Evolutionary conservation across 2,113 vertebrate species (phyloP), one percentile per base, ranked within the genome.

Genomic region (Gadus macrocephalus): DNA sequence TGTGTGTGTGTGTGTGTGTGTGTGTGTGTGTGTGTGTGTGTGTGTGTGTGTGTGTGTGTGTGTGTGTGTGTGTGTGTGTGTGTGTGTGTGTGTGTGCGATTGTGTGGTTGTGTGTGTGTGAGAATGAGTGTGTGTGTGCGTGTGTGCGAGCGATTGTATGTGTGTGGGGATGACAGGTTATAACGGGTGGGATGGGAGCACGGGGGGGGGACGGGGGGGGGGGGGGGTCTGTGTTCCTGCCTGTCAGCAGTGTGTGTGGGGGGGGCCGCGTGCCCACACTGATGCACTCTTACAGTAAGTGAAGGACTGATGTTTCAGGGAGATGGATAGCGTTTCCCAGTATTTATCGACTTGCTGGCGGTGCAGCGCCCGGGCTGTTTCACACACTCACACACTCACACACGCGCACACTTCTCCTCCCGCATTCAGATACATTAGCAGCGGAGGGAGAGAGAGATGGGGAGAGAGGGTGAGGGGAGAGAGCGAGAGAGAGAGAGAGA

Each of bases 231-330:
- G 82, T 85, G 84, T 89, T 82, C 83, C 87, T 83, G 77, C 73
- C 67, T 83, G 85, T 89, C 87, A 85, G 80, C 85, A 81, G 62
- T 56, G 82, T 38, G 42, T 49, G 42, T 49, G 64, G 77, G 71
- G 71, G 75, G 73, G 42, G 70, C 73, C 59, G 72, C 72, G 20
- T 70, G 85, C 83, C 88, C 88, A 69, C 78, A 65, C 62, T 85
- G 85, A 87, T 85, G 79, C 80, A 27, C 80, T 82, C 80, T 92
- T 92, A 91, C 91, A 88, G 91, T 91, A 92, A 92, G 86, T 84
- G 85, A 87, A 85, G 89, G 91, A 88, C 85, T 91, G 91, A 89
- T 87, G 86, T 92, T 90, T 89, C 90, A 90, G 80, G 85, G 89
- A 49, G 42, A 91, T 85, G 90, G 91, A 87, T 91, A 87, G 83